Conservation (phyloP, 2,797 vertebrate species). For the Tenualosa ilisha region DNA sequence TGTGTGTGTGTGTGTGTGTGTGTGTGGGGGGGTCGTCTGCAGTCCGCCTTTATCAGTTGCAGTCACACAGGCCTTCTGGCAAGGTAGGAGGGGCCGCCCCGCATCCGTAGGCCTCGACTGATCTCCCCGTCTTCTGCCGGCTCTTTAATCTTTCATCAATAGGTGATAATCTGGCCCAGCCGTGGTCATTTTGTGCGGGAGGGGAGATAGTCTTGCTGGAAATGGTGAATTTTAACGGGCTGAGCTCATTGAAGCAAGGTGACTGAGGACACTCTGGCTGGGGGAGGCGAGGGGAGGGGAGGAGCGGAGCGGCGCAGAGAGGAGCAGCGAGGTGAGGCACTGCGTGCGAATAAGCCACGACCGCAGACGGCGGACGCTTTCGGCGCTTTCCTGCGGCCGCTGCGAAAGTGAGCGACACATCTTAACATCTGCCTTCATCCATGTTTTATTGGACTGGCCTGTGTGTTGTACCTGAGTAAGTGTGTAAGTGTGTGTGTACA, state of each 20-base stretch:
- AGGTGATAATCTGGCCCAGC: constrained; percentile 61
- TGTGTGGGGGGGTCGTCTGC: background rate
- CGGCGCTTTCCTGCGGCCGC: constrained; percentile 28
- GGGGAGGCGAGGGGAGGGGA: constrained; percentile 53
- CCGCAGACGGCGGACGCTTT: background rate
- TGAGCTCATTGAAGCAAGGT: constrained; percentile 64
- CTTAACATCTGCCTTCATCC: constrained; percentile 29
- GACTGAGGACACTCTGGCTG: constrained; percentile 49
- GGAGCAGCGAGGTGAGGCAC: constrained; percentile 64
- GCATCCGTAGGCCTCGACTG: background rate
- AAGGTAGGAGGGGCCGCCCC: constrained; percentile 38
- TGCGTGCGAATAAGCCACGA: constrained; percentile 50
- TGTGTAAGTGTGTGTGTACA: background rate
- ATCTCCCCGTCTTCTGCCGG: constrained; percentile 42
- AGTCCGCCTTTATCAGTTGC: constrained; percentile 37
- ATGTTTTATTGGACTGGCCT: constrained; percentile 34
- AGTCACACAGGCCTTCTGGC: constrained; percentile 43
- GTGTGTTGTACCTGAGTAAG: background rate
- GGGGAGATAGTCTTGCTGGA: constrained; percentile 53
- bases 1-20: constrained; percentile 4
- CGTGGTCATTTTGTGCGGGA: constrained; percentile 37
- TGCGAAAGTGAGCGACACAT: constrained; percentile 22
- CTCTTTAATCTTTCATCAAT: constrained; percentile 68
- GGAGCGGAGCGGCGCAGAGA: constrained; percentile 52
- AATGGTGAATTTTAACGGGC: constrained; percentile 66